Evolutionary conservation across 2,888 invertebrate genomes (phyloP).

Genomic region (Dichetophora obliterata): DNA sequence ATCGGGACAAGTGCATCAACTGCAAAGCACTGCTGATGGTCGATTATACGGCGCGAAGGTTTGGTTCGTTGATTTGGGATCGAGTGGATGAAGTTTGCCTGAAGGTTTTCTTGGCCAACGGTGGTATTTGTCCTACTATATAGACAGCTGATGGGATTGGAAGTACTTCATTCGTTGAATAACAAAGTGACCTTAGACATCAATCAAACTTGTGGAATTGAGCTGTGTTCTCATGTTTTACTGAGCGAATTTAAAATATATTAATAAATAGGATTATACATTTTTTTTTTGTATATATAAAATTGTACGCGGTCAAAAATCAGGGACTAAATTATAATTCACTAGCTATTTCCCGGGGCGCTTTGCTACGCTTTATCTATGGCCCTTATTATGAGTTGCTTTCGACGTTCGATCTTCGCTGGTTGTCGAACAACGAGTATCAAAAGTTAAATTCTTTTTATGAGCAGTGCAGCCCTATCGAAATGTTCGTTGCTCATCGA

Average conservation of each 20-base stretch:
- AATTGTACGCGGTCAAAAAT: too few relatives aligned
- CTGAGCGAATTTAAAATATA: constrained; percentile 1
- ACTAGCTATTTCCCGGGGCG: too few relatives aligned
- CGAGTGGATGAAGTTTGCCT: constrained; percentile 64
- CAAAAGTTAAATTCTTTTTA: too few relatives aligned
- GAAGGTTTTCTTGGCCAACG: constrained; percentile 57
- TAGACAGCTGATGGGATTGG: neutral
- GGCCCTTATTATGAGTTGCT: too few relatives aligned
- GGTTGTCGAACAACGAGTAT: too few relatives aligned
- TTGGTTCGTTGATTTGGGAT: constrained; percentile 65
- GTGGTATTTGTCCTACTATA: constrained; percentile 60
- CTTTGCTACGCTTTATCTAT: too few relatives aligned
- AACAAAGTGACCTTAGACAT: neutral
- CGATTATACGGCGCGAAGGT: constrained; percentile 65
- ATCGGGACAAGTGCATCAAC: constrained; percentile 64
- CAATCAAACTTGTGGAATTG: neutral
- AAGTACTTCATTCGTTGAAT: neutral
- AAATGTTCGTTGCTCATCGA: too few relatives aligned
- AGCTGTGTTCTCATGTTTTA: too few relatives aligned
- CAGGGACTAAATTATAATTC: too few relatives aligned
- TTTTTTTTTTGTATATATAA: too few relatives aligned
- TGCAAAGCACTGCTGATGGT: constrained; percentile 60
- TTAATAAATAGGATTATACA: neutral
- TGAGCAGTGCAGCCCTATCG: too few relatives aligned
- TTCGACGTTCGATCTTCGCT: too few relatives aligned